Evolutionary conservation across 2,888 invertebrate genomes (phyloP), one percentile per base, ranked within the genome.

Genomic region (Hydraecia micacea): DNA sequence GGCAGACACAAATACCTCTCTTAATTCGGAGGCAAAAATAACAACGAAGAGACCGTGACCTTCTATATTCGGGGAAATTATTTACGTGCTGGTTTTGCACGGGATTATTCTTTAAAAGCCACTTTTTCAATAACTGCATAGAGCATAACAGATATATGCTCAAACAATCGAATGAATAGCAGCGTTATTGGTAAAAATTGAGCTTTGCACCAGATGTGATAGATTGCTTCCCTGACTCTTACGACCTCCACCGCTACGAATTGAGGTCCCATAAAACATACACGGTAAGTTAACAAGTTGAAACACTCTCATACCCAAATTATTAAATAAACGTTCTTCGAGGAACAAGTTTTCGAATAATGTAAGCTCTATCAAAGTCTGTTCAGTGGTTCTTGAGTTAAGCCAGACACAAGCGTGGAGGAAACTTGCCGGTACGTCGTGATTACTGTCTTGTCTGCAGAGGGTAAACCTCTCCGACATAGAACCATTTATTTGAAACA

Each of bases 281-380:
- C 68, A 83, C 73, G 63, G 62, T 72, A 82, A 76, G 73, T 83
- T 82, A 76, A 78, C 78, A 82, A 75, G 86, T 72, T 76, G 65
- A 72, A 66, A 86, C 71, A 83, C 73, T 85, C 66, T 71, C 70
- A 71, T 73, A 85, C 65, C 55, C 65, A 83, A 83, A 86, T 85
- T 21, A 85, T 86, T 79, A 76, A 83, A 85, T 85, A 71, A 79
- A 85, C 80, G 81, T 80, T 80, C 85, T 81, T 46, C 74, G 72
- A 78, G 75, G 77, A 79, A 83, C 73, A 79, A 85, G 85, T 83
- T 85, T 86, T 83, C 84, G 76, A 84, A 86, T 87, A 86, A 84
- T 79, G 70, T 85, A 81, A 73, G 80, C 73, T 68, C 79, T 78
- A 85, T 86, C 86, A 74, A 85, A 79, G 66, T 79, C 73, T 80